Conservation (phyloP, 2,888 invertebrate genomes). For the Pterostichus niger region DNA sequence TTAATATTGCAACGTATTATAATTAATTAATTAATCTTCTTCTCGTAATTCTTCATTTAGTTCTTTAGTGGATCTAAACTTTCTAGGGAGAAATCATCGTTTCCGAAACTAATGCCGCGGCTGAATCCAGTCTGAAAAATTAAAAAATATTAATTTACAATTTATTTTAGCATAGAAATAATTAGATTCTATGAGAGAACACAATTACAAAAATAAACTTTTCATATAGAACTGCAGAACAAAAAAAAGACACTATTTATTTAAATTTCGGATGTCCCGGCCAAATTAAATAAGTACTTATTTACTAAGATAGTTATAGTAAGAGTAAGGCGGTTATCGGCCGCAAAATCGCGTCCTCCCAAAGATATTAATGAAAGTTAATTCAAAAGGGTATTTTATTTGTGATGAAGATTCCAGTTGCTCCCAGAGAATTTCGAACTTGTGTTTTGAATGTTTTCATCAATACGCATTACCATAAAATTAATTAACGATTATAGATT, state of each 20-base stretch:
- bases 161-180: neutral
- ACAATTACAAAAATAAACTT: neutral
- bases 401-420: too few relatives aligned
- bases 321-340: too few relatives aligned
- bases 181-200: neutral
- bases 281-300: too few relatives aligned
- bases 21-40: slow-evolving; percentile 19
- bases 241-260: too few relatives aligned
- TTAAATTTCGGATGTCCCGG: too few relatives aligned
- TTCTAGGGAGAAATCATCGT: slow-evolving; percentile 96
- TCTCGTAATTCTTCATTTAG: slow-evolving; percentile 73
- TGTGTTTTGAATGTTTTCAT: too few relatives aligned
- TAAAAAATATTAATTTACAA: slow-evolving; percentile 69
- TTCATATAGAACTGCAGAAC: too few relatives aligned
- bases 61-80: slow-evolving; percentile 95
- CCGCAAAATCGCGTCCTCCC: too few relatives aligned
- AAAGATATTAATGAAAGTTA: too few relatives aligned
- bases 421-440: too few relatives aligned
- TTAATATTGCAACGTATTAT: slow-evolving; percentile 54
- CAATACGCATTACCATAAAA: neutral
- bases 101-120: slow-evolving; percentile 91
- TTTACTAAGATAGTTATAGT: too few relatives aligned
- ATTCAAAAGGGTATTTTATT: too few relatives aligned
- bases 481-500: slow-evolving; percentile 53
- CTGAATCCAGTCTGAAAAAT: slow-evolving; percentile 91